Percentiles rank a stretch among this genome's conserved stretches.
These are phyloP conservation scores for Pentalonia nigronervosa DNA, from an alignment of 1,140 invertebrate species.

Conservation along the genomic window DNA sequence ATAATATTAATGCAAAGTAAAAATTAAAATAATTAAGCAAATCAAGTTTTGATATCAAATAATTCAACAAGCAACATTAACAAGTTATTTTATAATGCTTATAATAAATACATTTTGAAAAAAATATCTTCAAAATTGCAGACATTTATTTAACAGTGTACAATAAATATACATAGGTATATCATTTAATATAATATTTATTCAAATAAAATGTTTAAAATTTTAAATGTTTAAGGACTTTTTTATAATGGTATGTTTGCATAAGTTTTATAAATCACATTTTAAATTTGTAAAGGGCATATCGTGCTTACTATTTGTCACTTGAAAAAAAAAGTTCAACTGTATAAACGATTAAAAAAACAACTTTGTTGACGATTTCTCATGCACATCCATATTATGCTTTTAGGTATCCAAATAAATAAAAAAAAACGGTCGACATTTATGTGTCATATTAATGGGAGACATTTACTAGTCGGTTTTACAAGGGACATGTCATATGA, in stretches of 20 bases:
- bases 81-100: neutral
- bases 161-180: neutral
- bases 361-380: neutral
- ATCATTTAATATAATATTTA: neutral
- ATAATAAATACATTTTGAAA: neutral
- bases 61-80: neutral
- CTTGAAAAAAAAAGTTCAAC: conserved; percentile 44
- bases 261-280: conserved; percentile 14
- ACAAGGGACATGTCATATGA: conserved; percentile 20
- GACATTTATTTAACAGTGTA: neutral
- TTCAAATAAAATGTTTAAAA: neutral
- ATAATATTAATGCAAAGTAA: neutral
- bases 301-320: neutral
- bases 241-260: neutral
- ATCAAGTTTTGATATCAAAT: neutral
- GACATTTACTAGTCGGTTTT: conserved; percentile 28
- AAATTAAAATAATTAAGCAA: neutral
- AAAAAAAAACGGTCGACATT: conserved; percentile 38
- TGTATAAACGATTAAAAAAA: conserved; percentile 23
- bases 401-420: conserved; percentile 28
- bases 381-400: neutral
- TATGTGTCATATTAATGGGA: conserved; percentile 40
- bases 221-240: neutral
- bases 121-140: neutral
- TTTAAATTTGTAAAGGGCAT: neutral